Conservation (phyloP, 2,797 vertebrate genomes). For the Anguilla obscura region DNA sequence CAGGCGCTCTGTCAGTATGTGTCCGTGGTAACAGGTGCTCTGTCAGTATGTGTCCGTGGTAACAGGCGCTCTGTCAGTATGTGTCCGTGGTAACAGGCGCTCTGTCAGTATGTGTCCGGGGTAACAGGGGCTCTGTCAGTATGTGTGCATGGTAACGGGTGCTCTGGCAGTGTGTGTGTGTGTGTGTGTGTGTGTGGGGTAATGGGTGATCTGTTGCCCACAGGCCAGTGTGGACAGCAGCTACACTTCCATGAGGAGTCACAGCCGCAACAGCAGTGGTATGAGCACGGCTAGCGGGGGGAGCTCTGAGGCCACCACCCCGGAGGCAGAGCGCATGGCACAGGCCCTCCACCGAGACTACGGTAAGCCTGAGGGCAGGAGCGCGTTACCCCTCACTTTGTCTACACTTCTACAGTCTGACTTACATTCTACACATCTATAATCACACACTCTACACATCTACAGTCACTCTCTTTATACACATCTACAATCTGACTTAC, state of each 20-base stretch:
- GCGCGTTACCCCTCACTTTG: neutral
- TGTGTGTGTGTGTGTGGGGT: neutral
- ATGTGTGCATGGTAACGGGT: neutral
- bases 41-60: too few species aligned
- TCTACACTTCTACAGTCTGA: neutral
- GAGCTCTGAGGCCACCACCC: slow-evolving; percentile 86
- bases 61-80: too few species aligned
- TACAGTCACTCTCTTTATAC: neutral
- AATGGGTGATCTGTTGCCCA: too few species aligned
- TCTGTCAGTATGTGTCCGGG: neutral
- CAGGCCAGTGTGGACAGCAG: slow-evolving; percentile 66
- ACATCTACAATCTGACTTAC: neutral
- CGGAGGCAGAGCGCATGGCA: slow-evolving; percentile 86
- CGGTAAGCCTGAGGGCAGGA: slow-evolving; percentile 68
- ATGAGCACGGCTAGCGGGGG: slow-evolving; percentile 88
- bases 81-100: neutral
- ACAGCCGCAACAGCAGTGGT: slow-evolving; percentile 90
- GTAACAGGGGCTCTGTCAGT: neutral
- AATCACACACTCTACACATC: neutral
- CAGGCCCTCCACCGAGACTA: slow-evolving; percentile 91
- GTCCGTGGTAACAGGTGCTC: too few species aligned
- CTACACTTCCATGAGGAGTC: slow-evolving; percentile 74
- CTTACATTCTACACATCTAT: neutral
- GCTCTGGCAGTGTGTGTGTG: neutral
- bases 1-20: neutral